Evolutionary conservation across 1,140 invertebrate species (phyloP).

Genomic region (Calosoma granatense): DNA sequence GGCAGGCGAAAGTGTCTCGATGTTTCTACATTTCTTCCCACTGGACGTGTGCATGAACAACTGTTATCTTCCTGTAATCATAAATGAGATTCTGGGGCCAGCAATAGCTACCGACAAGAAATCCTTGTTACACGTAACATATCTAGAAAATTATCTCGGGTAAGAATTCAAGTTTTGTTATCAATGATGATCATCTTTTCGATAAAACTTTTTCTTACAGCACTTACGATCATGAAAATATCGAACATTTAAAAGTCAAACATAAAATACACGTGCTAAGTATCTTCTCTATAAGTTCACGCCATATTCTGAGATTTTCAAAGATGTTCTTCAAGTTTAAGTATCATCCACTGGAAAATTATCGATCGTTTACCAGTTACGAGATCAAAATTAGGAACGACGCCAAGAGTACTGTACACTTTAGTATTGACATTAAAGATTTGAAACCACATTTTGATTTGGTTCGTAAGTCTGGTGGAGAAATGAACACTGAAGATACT

Average conservation of each 20-base stretch:
- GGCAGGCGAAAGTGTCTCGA: slow-evolving; percentile 11
- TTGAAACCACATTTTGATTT: slow-evolving; percentile 10
- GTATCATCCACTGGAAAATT: slow-evolving; percentile 11
- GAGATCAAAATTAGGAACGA: slow-evolving; percentile 15
- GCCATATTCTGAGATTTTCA: slow-evolving; percentile 10
- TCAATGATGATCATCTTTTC: background rate
- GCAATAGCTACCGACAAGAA: background rate
- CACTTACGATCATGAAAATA: background rate
- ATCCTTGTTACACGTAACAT: too few species aligned
- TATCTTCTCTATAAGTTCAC: slow-evolving; percentile 10
- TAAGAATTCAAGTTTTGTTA: background rate
- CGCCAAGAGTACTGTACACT: background rate
- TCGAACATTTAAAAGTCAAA: background rate
- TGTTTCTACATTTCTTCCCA: slow-evolving; percentile 29
- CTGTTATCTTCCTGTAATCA: slow-evolving; percentile 27
- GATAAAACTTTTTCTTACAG: background rate
- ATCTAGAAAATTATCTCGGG: too few species aligned
- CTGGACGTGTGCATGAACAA: slow-evolving; percentile 21
- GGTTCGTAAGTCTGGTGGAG: background rate
- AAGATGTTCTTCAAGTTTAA: slow-evolving; percentile 8
- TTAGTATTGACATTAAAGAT: slow-evolving; percentile 16
- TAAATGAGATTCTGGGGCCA: slow-evolving; percentile 29
- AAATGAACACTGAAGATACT: background rate
- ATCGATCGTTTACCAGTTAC: slow-evolving; percentile 8
- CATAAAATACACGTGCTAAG: slow-evolving; percentile 1